Base-by-base conservation (phyloP, 2,113 vertebrate genomes). In the Ellobius talpinus region DNA sequence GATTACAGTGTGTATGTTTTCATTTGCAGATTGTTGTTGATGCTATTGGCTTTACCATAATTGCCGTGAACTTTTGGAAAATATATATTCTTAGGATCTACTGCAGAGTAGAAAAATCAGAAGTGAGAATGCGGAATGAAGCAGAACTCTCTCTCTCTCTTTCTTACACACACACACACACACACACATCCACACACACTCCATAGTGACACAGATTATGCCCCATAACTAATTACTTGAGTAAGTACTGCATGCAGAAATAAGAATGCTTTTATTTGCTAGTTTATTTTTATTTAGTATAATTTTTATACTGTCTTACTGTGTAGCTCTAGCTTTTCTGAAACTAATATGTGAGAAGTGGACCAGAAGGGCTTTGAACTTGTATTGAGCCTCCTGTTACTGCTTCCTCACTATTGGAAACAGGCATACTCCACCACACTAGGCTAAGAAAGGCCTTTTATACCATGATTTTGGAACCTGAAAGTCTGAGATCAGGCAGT, bases 31-130 rank as follows among this genome's bases (percentile, higher is more conserved):
- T 39, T n/a, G 3, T 16, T 81, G 2, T 55, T 92, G 77, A 5
- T 45, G 2, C 91, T 65, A 3, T 21, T 77, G 29, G 42, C 36
- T 85, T 10, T 42, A 39, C 45, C 24, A 39, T 42, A 94, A 33
- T 90, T 87, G 17, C 13, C 29, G 42, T 81, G 8, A 88, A 50
- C 79, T 81, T 97, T 74, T 72, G 19, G 63, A 79, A 92, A 65
- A 45, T 65, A 47, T 11, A 85, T 79, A 93, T 93, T 85, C 29
- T 88, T 52, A 58, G 14, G 45, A 93, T 36, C 11, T 1, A 16
- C 21, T 76, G 9, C 24, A 90, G 29, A 88, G 2, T 0, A 31
- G 72, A 23, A 33, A 61, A 73, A 63, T 77, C 45, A 87, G 68
- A 73, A 93, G 16, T 24, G 61, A 88, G 70, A 8, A 17, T 65